phyloP scores from a whole-genome alignment of 2,888 invertebrate species.

The Uloborus plumipes region DNA sequence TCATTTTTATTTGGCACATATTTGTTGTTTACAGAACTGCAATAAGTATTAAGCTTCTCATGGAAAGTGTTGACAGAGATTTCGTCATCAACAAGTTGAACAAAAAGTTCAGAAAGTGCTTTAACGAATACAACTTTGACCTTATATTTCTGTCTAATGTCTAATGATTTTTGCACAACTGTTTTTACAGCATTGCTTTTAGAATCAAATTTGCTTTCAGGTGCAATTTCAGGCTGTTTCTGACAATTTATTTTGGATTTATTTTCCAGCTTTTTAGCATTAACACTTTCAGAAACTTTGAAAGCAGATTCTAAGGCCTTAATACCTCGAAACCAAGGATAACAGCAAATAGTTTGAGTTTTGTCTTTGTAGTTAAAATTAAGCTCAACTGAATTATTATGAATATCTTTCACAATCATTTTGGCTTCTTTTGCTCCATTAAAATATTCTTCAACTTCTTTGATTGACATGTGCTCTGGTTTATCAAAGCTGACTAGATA shows the following conservation, averaged over 20 bases:
- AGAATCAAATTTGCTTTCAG: neutral
- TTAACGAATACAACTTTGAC: slow-evolving; percentile 31
- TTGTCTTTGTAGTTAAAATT: neutral
- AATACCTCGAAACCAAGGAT: slow-evolving; percentile 34
- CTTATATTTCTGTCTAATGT: neutral
- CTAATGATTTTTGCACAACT: neutral
- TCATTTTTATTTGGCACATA: slow-evolving; percentile 29
- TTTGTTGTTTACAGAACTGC: neutral
- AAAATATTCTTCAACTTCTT: slow-evolving; percentile 22
- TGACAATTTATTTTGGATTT: neutral
- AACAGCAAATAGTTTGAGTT: slow-evolving; percentile 1
- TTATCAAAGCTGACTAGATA: slow-evolving; percentile 31
- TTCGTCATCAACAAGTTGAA: slow-evolving; percentile 19
- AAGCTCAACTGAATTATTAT: slow-evolving; percentile 10
- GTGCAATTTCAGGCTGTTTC: neutral
- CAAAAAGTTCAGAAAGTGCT: slow-evolving; percentile 21
- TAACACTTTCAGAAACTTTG: neutral
- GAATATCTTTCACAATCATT: slow-evolving; percentile 4
- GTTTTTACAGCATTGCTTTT: neutral
- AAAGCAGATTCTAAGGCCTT: no score
- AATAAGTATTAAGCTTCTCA: slow-evolving; percentile 11
- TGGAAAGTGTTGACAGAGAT: neutral
- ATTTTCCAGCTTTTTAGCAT: neutral
- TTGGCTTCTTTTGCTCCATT: no score
- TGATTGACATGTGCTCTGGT: neutral